Evolutionary conservation across 2,797 vertebrate genomes (phyloP).

Genomic region (Propithecus perrieri): DNA sequence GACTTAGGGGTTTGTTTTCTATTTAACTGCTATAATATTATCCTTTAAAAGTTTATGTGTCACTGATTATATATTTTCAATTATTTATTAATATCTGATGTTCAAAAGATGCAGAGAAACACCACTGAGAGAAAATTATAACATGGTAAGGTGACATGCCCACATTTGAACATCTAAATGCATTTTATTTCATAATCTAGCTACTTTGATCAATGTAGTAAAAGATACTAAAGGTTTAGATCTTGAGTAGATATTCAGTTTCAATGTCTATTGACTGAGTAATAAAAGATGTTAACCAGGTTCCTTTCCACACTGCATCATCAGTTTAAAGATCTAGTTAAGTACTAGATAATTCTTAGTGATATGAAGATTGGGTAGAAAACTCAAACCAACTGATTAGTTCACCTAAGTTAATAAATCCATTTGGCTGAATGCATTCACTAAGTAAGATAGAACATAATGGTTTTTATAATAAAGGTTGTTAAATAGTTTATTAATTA

Average conservation of each 20-base stretch:
- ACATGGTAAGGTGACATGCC: not conserved
- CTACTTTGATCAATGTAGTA: not conserved
- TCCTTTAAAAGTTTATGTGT: not conserved
- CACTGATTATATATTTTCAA: not conserved
- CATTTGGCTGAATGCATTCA: not conserved
- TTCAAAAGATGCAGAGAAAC: not conserved
- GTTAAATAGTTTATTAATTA: not conserved
- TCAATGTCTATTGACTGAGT: not conserved
- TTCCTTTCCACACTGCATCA: not conserved
- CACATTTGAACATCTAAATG: not conserved
- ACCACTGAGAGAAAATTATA: not conserved
- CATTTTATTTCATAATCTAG: not conserved
- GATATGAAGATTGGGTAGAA: not conserved
- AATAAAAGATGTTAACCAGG: not conserved
- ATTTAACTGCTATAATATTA: not conserved
- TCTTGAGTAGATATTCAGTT: not conserved
- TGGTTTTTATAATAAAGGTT: not conserved
- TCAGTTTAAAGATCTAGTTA: not conserved
- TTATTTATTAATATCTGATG: not conserved
- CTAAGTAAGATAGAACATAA: not conserved
- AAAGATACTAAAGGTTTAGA: not conserved
- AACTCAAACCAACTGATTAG: conserved; percentile 2
- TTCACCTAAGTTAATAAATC: not conserved
- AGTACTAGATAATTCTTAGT: not conserved
- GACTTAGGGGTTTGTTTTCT: not conserved